A percentile compares a stretch with the other conserved stretches of the same genome.
Conservation (phyloP, 1,140 invertebrate species). For the Drosophila nigromelanica region DNA sequence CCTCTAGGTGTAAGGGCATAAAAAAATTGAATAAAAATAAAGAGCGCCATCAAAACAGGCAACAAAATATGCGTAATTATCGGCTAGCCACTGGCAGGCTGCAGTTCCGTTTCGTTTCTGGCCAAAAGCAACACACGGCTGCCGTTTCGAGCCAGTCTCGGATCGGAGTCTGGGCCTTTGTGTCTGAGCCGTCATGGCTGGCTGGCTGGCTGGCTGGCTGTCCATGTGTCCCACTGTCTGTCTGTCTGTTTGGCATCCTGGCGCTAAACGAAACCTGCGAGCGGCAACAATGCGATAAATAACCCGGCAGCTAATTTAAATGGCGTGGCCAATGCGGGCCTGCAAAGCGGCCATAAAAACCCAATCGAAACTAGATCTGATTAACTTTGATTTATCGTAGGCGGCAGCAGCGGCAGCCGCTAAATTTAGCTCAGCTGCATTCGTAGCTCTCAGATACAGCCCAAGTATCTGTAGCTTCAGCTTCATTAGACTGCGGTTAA, state of each 20-base stretch:
- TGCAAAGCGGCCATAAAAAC: constrained; percentile 62
- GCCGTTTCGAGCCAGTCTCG: constrained; percentile 4
- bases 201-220: constrained; percentile 5
- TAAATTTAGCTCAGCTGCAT: constrained; percentile 64
- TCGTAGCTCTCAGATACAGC: not conserved
- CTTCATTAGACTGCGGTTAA: constrained; percentile 67
- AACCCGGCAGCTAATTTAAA: constrained; percentile 80
- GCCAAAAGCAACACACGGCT: constrained; percentile 11
- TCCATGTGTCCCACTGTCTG: constrained; percentile 6
- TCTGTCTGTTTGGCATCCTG: constrained; percentile 56
- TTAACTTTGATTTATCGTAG: constrained; percentile 82
- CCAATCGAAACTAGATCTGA: constrained; percentile 81
- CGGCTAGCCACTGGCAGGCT: constrained; percentile 52
- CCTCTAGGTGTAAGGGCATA: constrained; percentile 18
- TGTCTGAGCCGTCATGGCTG: constrained; percentile 57
- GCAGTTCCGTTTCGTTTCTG: constrained; percentile 10
- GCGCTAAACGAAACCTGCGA: constrained; percentile 79
- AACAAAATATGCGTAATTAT: constrained; percentile 81
- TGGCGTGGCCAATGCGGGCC: constrained; percentile 53
- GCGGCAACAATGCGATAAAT: constrained; percentile 77
- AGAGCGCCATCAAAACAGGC: constrained; percentile 76
- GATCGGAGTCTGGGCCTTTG: constrained; percentile 64
- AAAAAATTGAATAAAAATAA: constrained; percentile 63
- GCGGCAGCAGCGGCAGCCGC: constrained; percentile 45
- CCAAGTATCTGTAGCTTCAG: constrained; percentile 25